These are phyloP conservation scores for Synanthedon formicaeformis DNA, from an alignment of 2,888 invertebrate species.

Conservation along the genomic window DNA sequence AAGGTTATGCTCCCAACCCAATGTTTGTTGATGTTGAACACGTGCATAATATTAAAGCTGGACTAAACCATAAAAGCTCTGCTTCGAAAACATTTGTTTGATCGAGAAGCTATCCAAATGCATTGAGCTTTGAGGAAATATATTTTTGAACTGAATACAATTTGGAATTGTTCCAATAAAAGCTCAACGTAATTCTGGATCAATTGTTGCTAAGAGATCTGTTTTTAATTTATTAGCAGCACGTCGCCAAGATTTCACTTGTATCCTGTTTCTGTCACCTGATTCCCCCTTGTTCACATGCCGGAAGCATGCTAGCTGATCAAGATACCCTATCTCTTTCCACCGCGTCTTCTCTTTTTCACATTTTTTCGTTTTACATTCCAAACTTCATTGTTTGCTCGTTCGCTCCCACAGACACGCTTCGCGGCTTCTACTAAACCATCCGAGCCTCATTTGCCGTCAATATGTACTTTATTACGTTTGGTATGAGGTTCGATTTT, in stretches of 20 bases:
- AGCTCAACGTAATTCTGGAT: constrained; percentile 4
- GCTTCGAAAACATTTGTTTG: too few relatives aligned
- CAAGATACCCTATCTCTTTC: constrained; percentile 18
- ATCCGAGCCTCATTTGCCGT: constrained; percentile 11
- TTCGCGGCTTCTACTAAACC: constrained; percentile 22
- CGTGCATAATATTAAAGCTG: too few relatives aligned
- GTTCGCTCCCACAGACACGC: constrained; percentile 50
- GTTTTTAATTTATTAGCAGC: neutral
- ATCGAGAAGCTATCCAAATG: too few relatives aligned
- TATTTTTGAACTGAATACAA: neutral
- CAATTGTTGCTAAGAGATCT: constrained; percentile 7
- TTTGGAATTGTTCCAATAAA: constrained; percentile 8
- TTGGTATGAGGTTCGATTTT: constrained; percentile 8
- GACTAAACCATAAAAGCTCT: too few relatives aligned
- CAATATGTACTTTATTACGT: constrained; percentile 19
- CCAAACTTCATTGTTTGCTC: constrained; percentile 48
- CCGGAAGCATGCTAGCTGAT: constrained; percentile 34
- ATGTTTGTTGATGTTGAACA: neutral
- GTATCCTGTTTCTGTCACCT: constrained; percentile 6
- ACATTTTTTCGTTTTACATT: constrained; percentile 48
- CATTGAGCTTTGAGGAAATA: too few relatives aligned
- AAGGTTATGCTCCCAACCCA: constrained; percentile 13
- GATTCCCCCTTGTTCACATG: constrained; percentile 11
- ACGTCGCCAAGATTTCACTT: too few relatives aligned
- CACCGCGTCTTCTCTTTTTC: constrained; percentile 19